Conservation (phyloP, 2,888 invertebrate genomes). For the Mamestra brassicae region DNA sequence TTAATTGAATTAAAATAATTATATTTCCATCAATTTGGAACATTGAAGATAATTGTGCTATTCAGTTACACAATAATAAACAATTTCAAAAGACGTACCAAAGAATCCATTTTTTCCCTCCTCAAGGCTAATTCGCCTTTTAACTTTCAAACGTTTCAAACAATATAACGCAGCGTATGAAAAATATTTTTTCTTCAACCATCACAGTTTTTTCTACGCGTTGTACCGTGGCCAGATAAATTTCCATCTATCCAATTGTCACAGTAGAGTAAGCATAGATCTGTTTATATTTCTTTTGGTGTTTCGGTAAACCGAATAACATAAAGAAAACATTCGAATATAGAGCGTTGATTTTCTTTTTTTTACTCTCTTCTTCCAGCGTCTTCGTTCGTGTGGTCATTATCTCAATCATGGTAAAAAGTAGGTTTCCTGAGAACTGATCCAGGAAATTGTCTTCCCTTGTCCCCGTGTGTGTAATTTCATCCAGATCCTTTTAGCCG, state of each 20-base stretch:
- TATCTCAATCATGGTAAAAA: no score
- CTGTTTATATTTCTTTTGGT: constrained; percentile 24
- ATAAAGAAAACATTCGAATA: constrained; percentile 17
- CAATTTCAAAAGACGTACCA: neutral
- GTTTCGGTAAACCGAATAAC: constrained; percentile 21
- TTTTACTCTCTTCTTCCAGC: neutral
- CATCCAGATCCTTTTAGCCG: neutral
- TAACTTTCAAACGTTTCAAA: constrained; percentile 2
- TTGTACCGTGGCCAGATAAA: constrained; percentile 22
- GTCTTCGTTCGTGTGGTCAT: no score
- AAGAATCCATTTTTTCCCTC: neutral
- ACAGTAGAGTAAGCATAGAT: constrained; percentile 35
- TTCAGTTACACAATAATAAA: neutral
- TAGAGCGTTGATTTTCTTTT: neutral
- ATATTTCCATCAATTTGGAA: no score
- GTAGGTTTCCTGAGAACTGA: no score
- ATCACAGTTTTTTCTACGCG: constrained; percentile 15
- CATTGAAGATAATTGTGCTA: no score
- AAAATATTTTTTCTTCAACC: constrained; percentile 3
- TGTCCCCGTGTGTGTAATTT: neutral
- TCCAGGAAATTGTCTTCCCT: no score
- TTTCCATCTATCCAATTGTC: constrained; percentile 41
- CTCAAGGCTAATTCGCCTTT: neutral
- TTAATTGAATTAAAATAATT: no score
- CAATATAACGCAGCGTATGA: constrained; percentile 4